phyloP scores from a whole-genome alignment of 2,888 invertebrate species.

The Cabera pusaria region DNA sequence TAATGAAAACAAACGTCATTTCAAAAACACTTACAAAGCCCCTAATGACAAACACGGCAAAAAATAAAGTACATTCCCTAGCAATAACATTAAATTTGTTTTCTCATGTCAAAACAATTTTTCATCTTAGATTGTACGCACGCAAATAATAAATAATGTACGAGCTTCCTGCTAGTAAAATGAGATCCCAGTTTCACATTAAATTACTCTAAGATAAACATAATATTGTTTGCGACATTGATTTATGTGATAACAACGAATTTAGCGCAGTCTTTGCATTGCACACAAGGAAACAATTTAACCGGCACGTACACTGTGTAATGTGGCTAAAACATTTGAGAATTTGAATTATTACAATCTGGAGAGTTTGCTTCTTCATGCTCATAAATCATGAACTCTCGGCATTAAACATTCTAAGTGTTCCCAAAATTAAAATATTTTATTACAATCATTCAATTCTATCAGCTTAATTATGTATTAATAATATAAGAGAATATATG shows the following conservation, averaged over 20 bases:
- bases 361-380: too few relatives aligned
- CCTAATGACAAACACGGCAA: too few relatives aligned
- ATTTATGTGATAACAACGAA: constrained; percentile 38
- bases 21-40: too few relatives aligned
- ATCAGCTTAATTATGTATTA: too few relatives aligned
- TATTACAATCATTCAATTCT: too few relatives aligned
- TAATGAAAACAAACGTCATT: too few relatives aligned
- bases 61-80: neutral
- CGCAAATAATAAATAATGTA: constrained; percentile 19
- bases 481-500: too few relatives aligned
- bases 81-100: constrained; percentile 5
- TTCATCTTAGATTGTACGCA: constrained; percentile 11
- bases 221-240: constrained; percentile 32
- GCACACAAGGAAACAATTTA: constrained; percentile 17
- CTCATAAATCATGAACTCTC: too few relatives aligned
- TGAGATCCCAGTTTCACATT: constrained; percentile 26
- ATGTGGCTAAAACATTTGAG: too few relatives aligned
- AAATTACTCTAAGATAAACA: constrained; percentile 32
- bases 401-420: too few relatives aligned
- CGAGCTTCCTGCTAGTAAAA: constrained; percentile 26
- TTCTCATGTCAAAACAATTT: constrained; percentile 12
- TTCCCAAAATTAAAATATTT: too few relatives aligned
- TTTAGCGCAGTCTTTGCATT: constrained; percentile 30
- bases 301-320: constrained; percentile 10
- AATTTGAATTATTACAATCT: too few relatives aligned